These are phyloP conservation scores for Rhagoletis zephyria DNA, from an alignment of 1,140 invertebrate species.

Conservation along the genomic window DNA sequence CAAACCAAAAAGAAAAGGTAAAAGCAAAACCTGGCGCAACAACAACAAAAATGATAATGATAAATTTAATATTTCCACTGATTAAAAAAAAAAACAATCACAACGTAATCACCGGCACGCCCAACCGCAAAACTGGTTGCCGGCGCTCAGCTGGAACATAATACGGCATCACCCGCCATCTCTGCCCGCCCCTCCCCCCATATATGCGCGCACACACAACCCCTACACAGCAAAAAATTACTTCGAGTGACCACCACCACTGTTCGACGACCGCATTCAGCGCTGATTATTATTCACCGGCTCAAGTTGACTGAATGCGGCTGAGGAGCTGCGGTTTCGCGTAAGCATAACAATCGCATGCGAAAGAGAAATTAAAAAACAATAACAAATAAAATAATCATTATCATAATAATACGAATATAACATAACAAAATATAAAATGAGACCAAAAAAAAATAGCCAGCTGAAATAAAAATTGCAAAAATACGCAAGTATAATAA, in stretches of 20 bases:
- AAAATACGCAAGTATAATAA: neutral
- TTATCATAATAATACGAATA: neutral
- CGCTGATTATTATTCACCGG: neutral
- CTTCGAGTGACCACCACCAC: neutral
- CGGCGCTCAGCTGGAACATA: neutral
- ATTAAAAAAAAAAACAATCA: neutral
- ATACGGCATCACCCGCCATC: neutral
- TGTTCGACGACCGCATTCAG: neutral
- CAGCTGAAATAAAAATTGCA: neutral
- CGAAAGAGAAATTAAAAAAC: constrained; percentile 10
- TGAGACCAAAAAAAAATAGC: neutral
- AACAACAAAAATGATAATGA: neutral
- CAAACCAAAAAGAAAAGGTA: neutral
- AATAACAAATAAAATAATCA: constrained; percentile 23
- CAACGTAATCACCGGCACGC: constrained; percentile 39
- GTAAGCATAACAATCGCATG: constrained; percentile 15
- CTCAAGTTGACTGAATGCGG: neutral
- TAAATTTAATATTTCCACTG: neutral
- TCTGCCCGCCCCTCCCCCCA: neutral
- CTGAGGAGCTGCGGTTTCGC: neutral
- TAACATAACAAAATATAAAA: neutral
- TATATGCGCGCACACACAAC: neutral
- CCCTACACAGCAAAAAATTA: neutral
- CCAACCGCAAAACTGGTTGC: constrained; percentile 10
- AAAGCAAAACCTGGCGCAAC: neutral